These are phyloP conservation scores for Tachystola acroxantha DNA, from an alignment of 2,888 invertebrate genomes.

Conservation along the genomic window DNA sequence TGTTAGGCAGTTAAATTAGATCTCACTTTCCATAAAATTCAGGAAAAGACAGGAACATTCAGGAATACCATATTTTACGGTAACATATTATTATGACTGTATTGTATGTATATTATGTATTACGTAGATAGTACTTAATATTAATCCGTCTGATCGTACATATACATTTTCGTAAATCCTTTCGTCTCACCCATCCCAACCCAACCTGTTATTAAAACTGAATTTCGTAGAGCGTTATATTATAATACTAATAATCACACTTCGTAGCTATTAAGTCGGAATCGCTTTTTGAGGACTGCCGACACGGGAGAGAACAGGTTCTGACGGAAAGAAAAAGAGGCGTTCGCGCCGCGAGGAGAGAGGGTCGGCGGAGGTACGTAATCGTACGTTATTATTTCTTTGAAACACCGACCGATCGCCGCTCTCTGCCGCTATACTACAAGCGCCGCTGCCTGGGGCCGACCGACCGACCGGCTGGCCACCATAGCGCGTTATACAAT, in stretches of 20 bases:
- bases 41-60: too few species aligned
- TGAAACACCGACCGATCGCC: constrained; percentile 49
- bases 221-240: constrained; percentile 43
- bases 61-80: too few species aligned
- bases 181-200: constrained; percentile 4
- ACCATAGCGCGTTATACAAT: constrained; percentile 1
- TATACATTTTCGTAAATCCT: constrained; percentile 31
- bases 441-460: neutral
- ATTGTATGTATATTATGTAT: too few species aligned
- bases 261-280: constrained; percentile 62
- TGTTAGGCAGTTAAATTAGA: too few species aligned
- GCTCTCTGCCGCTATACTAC: neutral
- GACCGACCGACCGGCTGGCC: constrained; percentile 1
- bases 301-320: constrained; percentile 63
- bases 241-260: constrained; percentile 65
- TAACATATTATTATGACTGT: too few species aligned
- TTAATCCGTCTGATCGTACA: too few species aligned
- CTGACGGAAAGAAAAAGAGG: constrained; percentile 54
- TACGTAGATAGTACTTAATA: too few species aligned
- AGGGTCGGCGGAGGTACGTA: constrained; percentile 44
- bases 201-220: constrained; percentile 39
- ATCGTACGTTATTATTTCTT: constrained; percentile 69
- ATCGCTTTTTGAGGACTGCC: constrained; percentile 58
- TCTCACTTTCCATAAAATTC: too few species aligned
- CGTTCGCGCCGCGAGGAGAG: constrained; percentile 52